phyloP scores from a whole-genome alignment of 2,888 invertebrate species.

The Entomobrya multifasciata region DNA sequence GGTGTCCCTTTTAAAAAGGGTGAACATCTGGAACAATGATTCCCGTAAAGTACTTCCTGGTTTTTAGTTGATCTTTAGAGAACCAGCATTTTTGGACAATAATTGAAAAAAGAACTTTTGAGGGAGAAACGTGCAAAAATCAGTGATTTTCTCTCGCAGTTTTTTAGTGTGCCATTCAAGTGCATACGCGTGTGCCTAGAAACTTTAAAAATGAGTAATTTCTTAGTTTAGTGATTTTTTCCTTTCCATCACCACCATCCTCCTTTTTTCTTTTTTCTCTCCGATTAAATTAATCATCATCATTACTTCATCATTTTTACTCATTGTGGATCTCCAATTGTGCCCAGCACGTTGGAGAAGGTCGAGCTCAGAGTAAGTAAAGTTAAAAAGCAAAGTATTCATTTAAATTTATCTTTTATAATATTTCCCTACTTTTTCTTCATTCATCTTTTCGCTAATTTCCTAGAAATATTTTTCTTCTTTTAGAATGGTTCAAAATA shows the following conservation, averaged over 20 bases:
- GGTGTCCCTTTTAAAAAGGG: neutral
- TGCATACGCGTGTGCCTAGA: conserved; percentile 44
- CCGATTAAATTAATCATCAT: conserved; percentile 39
- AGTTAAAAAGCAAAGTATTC: neutral
- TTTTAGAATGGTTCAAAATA: neutral
- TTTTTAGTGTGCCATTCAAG: neutral
- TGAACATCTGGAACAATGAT: conserved; percentile 19
- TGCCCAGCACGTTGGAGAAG: conserved; percentile 74
- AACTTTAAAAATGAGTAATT: conserved; percentile 2
- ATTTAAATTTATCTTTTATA: neutral
- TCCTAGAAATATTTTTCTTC: neutral
- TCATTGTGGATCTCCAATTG: conserved; percentile 69
- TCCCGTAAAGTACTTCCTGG: conserved; percentile 57
- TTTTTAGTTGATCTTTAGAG: conserved; percentile 55
- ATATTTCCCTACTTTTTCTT: neutral
- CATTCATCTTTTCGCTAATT: neutral
- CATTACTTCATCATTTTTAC: conserved; percentile 50
- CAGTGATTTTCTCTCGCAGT: neutral
- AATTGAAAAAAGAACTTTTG: neutral
- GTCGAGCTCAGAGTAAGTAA: conserved; percentile 72
- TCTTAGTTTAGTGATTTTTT: conserved; percentile 41
- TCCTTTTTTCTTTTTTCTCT: conserved; percentile 46
- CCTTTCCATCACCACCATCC: neutral
- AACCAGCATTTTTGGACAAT: conserved; percentile 33
- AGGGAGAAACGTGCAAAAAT: neutral